phyloP scores from a whole-genome alignment of 2,888 invertebrate species.

The Phyllotreta cruciferae region DNA sequence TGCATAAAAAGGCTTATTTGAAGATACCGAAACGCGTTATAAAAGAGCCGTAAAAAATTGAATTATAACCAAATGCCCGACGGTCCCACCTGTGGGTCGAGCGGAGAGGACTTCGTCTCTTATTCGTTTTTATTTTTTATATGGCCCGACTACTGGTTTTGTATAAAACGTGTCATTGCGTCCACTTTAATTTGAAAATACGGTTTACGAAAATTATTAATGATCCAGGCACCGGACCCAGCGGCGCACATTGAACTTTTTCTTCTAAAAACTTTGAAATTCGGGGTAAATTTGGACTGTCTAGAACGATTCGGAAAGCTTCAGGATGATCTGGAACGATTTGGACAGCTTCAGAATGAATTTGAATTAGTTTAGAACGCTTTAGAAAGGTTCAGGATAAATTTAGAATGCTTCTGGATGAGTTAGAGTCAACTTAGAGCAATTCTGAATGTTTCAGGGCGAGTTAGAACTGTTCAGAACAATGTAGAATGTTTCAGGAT shows the following conservation, averaged over 20 bases:
- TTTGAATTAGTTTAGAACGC: too few relatives aligned
- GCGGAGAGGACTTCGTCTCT: constrained; percentile 43
- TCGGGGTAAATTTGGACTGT: too few relatives aligned
- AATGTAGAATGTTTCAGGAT: too few relatives aligned
- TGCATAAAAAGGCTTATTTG: constrained; percentile 48
- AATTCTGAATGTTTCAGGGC: too few relatives aligned
- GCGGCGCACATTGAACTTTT: constrained; percentile 16
- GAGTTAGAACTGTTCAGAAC: too few relatives aligned
- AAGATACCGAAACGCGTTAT: constrained; percentile 50
- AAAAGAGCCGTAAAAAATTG: constrained; percentile 50
- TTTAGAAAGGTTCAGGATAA: too few relatives aligned
- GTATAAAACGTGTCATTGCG: constrained; percentile 59
- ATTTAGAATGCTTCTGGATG: too few relatives aligned
- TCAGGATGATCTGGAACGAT: too few relatives aligned
- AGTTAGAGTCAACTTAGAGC: too few relatives aligned
- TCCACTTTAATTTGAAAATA: constrained; percentile 60
- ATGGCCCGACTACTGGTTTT: constrained; percentile 61
- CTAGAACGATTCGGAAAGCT: too few relatives aligned
- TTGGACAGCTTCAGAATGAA: too few relatives aligned
- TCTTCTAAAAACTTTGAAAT: too few relatives aligned
- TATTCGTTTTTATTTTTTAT: constrained; percentile 50
- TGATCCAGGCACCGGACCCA: constrained; percentile 30
- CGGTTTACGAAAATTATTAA: constrained; percentile 53
- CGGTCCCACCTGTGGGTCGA: constrained; percentile 46
- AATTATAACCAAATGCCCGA: constrained; percentile 48